Base-by-base conservation (phyloP, 2,113 vertebrate species). In the Phocoena sinus region DNA sequence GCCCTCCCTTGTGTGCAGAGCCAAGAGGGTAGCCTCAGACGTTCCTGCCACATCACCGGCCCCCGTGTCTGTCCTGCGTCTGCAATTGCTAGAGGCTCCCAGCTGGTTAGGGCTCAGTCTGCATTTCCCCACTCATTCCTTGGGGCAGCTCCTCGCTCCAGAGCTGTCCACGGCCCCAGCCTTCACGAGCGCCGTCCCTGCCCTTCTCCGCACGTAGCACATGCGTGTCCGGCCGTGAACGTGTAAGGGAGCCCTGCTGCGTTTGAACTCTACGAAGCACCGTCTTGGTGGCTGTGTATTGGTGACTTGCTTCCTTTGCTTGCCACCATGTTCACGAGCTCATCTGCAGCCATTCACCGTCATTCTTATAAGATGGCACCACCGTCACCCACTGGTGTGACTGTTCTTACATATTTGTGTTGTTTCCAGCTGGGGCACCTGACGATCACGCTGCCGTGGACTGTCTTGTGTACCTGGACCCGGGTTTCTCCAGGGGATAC, bases 151-250 rank as follows among this genome's bases (percentile, higher is more conserved):
- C 6, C 10, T 36, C 6, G 15, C 3, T 5, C 60, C 38, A 31
- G 81, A 63, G 81, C 38, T 14, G 81, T 7, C 26, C 15, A 6
- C 11, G 21, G 12, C 21, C 70, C 38, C 10, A 10, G 23, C 36
- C 70, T 70, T 18, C n/a, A 36, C 20, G 33, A 70, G n/a, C n/a
- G 0, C 68, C 26, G 0, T 11, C 31, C 12, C 83, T 3, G 60
- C 60, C 36, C 33, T 11, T 28, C 65, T 11, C 23, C 2, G 0
- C 20, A 12, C 5, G 12, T 0, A 33, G 65, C 5, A 6, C 33
- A 1, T 1, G 65, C 25, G 10, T 11, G 36, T 2, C 2, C 25
- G 26, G 21, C 65, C 23, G 0, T 11, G 20, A 33, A 11, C 5
- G 1, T 4, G 11, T 10, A 2, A 28, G 50, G 50, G 67, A 56